phyloP scores from a whole-genome alignment of 1,140 invertebrate genomes.

The Pachypsylla venusta region DNA sequence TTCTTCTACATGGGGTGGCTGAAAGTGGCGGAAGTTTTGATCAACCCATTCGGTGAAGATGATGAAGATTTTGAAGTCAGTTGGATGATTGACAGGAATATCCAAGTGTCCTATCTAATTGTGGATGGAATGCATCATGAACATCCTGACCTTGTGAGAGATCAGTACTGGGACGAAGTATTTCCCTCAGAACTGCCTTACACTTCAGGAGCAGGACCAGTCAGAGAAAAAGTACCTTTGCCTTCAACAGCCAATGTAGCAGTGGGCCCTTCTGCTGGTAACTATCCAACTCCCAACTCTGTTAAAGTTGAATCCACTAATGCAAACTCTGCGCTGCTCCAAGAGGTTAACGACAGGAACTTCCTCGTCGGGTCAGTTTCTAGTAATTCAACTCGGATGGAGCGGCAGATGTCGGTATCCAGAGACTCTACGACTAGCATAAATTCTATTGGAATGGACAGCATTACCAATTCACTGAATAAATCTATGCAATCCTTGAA shows the following conservation, averaged over 20 bases:
- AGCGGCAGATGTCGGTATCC: not conserved
- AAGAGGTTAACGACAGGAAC: not conserved
- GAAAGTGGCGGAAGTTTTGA: slow-evolving; percentile 70
- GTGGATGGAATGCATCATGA: slow-evolving; percentile 88
- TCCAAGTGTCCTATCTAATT: slow-evolving; percentile 75
- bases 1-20: slow-evolving; percentile 87
- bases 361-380: not conserved
- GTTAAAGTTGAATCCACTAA: slow-evolving; percentile 52
- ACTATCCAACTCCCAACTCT: slow-evolving; percentile 46
- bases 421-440: not conserved
- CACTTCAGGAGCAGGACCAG: slow-evolving; percentile 60
- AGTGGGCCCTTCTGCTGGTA: slow-evolving; percentile 42
- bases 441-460: not conserved
- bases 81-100: slow-evolving; percentile 76
- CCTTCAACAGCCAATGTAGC: slow-evolving; percentile 73
- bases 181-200: slow-evolving; percentile 72
- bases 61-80: slow-evolving; percentile 74
- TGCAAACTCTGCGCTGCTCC: not conserved
- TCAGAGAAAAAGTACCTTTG: slow-evolving; percentile 60
- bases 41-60: slow-evolving; percentile 83
- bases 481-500: slow-evolving; percentile 5
- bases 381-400: not conserved
- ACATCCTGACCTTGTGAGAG: slow-evolving; percentile 67
- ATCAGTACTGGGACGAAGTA: slow-evolving; percentile 82
- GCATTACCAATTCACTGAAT: not conserved